Percentiles rank a stretch among this genome's conserved stretches.
Conservation (phyloP, 2,797 vertebrate species). For the Triplophysa yarkandensis region DNA sequence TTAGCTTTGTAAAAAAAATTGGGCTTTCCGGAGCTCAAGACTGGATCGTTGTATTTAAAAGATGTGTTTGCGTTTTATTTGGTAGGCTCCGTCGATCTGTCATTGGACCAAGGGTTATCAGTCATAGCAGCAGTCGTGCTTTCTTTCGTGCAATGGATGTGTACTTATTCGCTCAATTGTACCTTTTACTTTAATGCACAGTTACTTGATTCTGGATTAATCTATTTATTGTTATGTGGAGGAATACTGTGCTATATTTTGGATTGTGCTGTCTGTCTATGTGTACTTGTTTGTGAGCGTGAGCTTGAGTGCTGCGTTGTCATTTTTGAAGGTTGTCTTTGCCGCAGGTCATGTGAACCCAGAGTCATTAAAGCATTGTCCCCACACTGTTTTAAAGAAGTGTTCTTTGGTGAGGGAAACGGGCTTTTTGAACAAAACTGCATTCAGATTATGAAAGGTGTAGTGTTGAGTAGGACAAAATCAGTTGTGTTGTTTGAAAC, state of each 20-base stretch:
- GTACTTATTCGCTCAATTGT: slow-evolving; percentile 50
- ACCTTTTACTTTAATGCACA: slow-evolving; percentile 59
- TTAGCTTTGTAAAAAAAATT: slow-evolving; percentile 8
- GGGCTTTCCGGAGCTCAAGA: slow-evolving; percentile 64
- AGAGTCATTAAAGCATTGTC: slow-evolving; percentile 10
- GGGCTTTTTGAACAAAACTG: background rate
- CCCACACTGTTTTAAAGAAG: background rate
- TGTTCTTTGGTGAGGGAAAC: background rate
- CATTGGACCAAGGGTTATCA: slow-evolving; percentile 18
- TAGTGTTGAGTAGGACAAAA: slow-evolving; percentile 15
- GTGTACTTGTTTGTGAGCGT: slow-evolving; percentile 49
- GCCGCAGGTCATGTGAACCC: background rate
- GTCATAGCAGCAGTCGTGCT: slow-evolving; percentile 38
- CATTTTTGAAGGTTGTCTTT: slow-evolving; percentile 4
- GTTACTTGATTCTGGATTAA: slow-evolving; percentile 52
- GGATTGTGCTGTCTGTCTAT: slow-evolving; percentile 62
- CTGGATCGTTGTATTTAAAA: slow-evolving; percentile 58
- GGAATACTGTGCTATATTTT: slow-evolving; percentile 72
- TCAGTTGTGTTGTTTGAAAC: background rate
- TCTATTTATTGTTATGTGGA: slow-evolving; percentile 68
- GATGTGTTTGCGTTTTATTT: slow-evolving; percentile 52
- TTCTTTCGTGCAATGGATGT: slow-evolving; percentile 45
- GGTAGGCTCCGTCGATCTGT: slow-evolving; percentile 40
- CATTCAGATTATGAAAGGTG: background rate
- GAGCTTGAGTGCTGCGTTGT: slow-evolving; percentile 60